Conservation (phyloP, 1,140 invertebrate genomes). For the Drosophila triauraria region DNA sequence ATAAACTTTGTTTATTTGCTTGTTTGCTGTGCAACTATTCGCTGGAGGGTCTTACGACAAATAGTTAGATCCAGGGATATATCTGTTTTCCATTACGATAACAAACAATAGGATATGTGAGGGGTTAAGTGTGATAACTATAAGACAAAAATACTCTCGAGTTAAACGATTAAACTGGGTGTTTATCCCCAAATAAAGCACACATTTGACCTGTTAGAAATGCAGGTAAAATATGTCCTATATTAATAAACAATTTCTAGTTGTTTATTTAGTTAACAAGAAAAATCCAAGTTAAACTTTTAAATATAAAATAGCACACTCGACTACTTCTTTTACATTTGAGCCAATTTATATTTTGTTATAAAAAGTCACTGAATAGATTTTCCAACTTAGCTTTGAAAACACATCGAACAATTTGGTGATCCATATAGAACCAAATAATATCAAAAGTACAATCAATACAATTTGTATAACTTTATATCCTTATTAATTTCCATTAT, state of each 20-base stretch:
- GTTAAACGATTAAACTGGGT: not conserved
- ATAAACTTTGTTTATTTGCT: constrained; percentile 24
- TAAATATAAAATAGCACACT: not conserved
- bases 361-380: too few species aligned
- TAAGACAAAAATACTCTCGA: too few species aligned
- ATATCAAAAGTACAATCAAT: too few species aligned
- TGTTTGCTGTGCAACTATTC: not conserved
- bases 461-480: too few species aligned
- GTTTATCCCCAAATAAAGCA: not conserved
- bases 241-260: too few species aligned
- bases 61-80: constrained; percentile 1
- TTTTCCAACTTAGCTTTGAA: too few species aligned
- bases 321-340: too few species aligned
- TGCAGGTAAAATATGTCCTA: not conserved
- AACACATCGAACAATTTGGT: too few species aligned
- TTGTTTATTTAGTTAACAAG: not conserved
- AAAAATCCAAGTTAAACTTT: not conserved
- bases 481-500: too few species aligned
- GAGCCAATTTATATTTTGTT: too few species aligned
- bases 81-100: not conserved
- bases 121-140: not conserved
- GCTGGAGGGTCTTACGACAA: constrained; percentile 9
- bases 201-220: not conserved
- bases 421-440: too few species aligned
- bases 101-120: constrained; percentile 4